A percentile compares a stretch with the other conserved stretches of the same genome.
Conservation (phyloP, 2,888 invertebrate genomes). For the Megalurothrips usitatus region DNA sequence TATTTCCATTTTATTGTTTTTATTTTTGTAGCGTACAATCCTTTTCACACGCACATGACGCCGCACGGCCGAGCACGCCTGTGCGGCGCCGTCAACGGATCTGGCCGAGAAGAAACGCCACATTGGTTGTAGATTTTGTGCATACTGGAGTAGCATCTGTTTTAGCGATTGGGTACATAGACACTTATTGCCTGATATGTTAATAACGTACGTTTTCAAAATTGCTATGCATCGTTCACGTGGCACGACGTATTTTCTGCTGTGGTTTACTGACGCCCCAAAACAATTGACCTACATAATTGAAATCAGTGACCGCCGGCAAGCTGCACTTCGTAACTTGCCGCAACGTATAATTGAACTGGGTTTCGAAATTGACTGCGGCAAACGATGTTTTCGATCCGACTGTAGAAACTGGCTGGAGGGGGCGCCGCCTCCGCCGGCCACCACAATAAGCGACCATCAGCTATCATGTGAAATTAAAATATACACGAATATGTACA, state of each 20-base stretch:
- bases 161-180: not conserved
- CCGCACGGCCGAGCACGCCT: not conserved
- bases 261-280: not conserved
- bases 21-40: conserved; percentile 6
- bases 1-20: conserved; percentile 5
- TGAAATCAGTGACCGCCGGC: not conserved
- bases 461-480: not conserved
- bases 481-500: conserved; percentile 19
- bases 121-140: not conserved
- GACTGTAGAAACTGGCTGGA: not conserved
- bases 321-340: not conserved
- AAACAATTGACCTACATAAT: conserved; percentile 21
- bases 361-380: not conserved
- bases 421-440: not conserved
- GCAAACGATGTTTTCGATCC: not conserved
- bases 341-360: not conserved
- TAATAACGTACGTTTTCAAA: not conserved
- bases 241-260: not conserved
- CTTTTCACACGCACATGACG: not conserved
- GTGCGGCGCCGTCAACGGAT: not conserved
- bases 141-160: not conserved
- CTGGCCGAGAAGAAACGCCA: not conserved
- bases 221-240: not conserved
- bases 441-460: not conserved
- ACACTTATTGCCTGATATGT: not conserved